A percentile compares a stretch with the other conserved stretches of the same genome.
Evolutionary conservation across 2,888 invertebrate species (phyloP).

Genomic region (Tetramorium bicarinatum): DNA sequence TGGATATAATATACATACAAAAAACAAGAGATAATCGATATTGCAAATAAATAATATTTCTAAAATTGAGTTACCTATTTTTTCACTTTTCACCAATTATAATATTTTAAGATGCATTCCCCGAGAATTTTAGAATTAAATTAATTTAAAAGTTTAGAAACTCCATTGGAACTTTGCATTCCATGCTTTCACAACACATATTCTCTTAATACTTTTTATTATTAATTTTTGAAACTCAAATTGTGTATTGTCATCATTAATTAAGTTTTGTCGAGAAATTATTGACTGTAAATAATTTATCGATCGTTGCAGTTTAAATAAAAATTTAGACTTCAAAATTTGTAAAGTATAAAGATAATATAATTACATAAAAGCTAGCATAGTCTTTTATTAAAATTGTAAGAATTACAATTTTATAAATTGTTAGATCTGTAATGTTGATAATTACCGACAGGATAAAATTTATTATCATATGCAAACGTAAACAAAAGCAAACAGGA

Average conservation of each 20-base stretch:
- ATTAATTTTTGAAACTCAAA: background rate
- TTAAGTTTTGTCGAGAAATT: background rate
- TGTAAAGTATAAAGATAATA: background rate
- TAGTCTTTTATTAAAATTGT: background rate
- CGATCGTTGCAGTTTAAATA: background rate
- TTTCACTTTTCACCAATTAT: background rate
- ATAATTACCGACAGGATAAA: background rate
- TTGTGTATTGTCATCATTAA: background rate
- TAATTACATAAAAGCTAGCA: background rate
- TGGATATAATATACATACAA: constrained; percentile 22
- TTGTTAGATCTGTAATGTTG: background rate
- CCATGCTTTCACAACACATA: background rate
- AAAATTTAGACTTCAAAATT: background rate
- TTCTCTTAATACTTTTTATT: background rate
- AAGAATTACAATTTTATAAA: background rate
- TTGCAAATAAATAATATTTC: constrained; percentile 43
- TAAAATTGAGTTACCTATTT: background rate
- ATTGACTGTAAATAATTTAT: background rate
- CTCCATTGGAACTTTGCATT: background rate
- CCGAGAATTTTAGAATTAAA: background rate
- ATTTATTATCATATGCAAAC: no score
- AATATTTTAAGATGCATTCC: background rate
- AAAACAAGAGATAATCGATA: constrained; percentile 7
- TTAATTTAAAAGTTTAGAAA: background rate
- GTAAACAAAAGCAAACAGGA: no score